Conservation (phyloP, 2,888 invertebrate genomes). For the Gasteruption jaculator region DNA sequence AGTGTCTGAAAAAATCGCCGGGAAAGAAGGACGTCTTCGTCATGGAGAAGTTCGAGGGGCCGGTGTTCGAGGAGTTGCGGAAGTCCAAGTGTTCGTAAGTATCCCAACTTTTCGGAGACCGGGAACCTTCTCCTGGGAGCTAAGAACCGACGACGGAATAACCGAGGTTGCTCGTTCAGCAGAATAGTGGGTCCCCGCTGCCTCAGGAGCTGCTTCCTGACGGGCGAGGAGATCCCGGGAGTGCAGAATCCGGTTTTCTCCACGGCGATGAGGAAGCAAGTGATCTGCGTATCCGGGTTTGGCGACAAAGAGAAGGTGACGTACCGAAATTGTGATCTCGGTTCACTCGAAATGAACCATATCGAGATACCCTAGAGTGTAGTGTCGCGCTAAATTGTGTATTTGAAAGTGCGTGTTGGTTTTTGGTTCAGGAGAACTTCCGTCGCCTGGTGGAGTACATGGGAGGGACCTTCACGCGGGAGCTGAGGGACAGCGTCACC, state of each 20-base stretch:
- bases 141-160: too few species aligned
- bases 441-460: constrained; percentile 66
- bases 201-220: constrained; percentile 68
- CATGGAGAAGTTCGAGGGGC: constrained; percentile 72
- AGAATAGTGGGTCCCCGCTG: constrained; percentile 83
- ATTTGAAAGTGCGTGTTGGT: not conserved
- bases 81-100: constrained; percentile 69
- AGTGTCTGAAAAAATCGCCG: constrained; percentile 57
- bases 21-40: constrained; percentile 73
- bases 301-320: constrained; percentile 53
- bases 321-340: constrained; percentile 24
- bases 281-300: constrained; percentile 62
- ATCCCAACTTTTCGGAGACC: too few species aligned
- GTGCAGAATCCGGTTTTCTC: constrained; percentile 74
- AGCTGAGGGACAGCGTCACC: constrained; percentile 65
- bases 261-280: constrained; percentile 72
- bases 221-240: constrained; percentile 70
- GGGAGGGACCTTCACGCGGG: constrained; percentile 69
- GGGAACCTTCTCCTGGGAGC: too few species aligned
- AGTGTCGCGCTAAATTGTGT: too few species aligned
- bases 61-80: constrained; percentile 63
- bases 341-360: too few species aligned
- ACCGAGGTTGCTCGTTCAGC: too few species aligned
- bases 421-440: constrained; percentile 55
- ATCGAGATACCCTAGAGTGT: too few species aligned